Percentiles rank a stretch among this genome's conserved stretches.
Conservation (phyloP, 2,888 invertebrate species). For the Plebejus argus region DNA sequence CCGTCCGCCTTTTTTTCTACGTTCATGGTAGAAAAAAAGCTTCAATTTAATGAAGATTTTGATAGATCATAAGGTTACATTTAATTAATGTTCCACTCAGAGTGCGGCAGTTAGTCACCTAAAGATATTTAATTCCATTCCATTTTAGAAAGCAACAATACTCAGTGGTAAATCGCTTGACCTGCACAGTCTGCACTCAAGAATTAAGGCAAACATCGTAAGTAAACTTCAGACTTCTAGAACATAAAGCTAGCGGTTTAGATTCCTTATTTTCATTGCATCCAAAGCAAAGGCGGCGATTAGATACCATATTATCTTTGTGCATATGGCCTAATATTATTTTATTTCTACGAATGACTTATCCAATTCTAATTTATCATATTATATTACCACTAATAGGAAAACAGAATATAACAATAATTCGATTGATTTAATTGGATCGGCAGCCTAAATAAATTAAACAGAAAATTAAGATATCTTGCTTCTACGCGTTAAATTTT, state of each 20-base stretch:
- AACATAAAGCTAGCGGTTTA: background rate
- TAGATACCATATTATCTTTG: background rate
- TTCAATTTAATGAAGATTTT: no score
- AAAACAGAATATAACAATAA: conserved; percentile 24
- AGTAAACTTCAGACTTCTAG: background rate
- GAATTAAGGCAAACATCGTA: background rate
- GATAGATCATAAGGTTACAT: no score
- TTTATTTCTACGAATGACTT: background rate
- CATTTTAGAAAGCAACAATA: background rate
- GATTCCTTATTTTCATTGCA: background rate
- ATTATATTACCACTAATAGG: conserved; percentile 9
- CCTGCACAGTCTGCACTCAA: background rate
- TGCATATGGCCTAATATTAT: no score
- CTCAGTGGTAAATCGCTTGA: no score
- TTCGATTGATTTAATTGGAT: background rate
- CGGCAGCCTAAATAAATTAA: background rate
- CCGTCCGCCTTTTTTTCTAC: no score
- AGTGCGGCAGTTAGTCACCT: no score
- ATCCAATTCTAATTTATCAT: background rate
- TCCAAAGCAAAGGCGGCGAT: background rate
- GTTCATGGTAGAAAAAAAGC: no score
- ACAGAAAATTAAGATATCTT: conserved; percentile 27
- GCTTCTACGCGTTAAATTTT: no score
- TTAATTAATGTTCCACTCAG: no score
- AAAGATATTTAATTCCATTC: background rate